Conservation (phyloP, 2,113 vertebrate species). For the Litocranius walleri region DNA sequence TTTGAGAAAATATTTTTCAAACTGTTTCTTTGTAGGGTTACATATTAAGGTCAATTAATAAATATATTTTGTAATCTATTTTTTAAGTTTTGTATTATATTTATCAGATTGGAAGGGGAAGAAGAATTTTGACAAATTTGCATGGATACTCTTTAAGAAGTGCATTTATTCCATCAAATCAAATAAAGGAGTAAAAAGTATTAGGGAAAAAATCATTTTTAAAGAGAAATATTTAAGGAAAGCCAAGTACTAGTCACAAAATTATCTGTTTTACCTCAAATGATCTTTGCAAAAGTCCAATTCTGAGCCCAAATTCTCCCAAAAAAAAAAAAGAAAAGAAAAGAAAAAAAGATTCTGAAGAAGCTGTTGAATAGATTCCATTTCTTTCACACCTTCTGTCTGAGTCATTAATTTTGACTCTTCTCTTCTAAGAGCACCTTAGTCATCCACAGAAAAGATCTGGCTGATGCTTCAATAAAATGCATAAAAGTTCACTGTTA, state of each 20-base stretch:
- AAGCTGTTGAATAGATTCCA: not conserved
- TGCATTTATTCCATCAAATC: not conserved
- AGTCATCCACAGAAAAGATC: constrained; percentile 46
- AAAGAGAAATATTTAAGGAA: not conserved
- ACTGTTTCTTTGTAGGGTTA: not conserved
- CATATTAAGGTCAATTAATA: not conserved
- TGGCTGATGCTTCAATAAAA: constrained; percentile 52
- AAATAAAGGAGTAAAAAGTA: not conserved
- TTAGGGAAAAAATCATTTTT: not conserved
- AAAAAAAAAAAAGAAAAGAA: not conserved
- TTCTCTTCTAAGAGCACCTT: constrained; percentile 14
- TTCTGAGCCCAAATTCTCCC: not conserved
- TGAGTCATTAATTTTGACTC: constrained; percentile 51
- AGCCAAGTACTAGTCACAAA: not conserved
- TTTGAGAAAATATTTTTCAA: not conserved
- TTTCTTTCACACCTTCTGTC: not conserved
- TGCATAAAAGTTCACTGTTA: constrained; percentile 9
- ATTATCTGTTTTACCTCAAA: not conserved
- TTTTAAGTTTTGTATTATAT: too few relatives aligned
- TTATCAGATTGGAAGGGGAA: too few relatives aligned
- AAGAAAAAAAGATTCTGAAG: not conserved
- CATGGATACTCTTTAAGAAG: not conserved
- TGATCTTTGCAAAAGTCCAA: not conserved
- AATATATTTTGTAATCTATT: not conserved
- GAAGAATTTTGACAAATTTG: not conserved